These are phyloP conservation scores for Tupaia tana DNA, from an alignment of 2,113 vertebrate genomes.

Conservation along the genomic window DNA sequence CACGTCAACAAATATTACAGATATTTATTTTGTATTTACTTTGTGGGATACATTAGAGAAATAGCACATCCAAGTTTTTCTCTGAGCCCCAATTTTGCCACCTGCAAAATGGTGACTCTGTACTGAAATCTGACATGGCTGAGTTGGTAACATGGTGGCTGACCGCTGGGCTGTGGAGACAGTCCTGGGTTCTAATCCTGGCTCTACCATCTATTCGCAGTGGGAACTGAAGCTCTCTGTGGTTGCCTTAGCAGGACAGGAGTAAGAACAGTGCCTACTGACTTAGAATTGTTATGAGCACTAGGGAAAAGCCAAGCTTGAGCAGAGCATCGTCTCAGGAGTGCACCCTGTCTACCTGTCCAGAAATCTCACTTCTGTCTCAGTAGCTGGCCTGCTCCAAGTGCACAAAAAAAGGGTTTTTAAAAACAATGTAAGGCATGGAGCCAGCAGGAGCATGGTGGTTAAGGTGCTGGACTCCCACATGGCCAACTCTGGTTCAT, in stretches of 20 bases:
- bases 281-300: neutral
- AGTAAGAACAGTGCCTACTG: neutral
- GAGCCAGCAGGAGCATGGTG: no score
- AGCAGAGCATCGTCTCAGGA: no score
- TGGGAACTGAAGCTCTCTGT: neutral
- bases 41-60: neutral
- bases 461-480: no score
- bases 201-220: neutral
- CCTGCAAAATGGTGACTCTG: neutral
- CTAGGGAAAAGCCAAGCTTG: no score
- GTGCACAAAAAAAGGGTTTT: no score
- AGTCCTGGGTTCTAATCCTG: neutral
- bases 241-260: neutral
- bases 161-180: neutral
- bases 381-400: no score
- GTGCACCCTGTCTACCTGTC: no score
- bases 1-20: neutral
- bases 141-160: neutral
- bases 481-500: no score
- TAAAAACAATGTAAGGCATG: no score
- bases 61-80: neutral
- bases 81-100: neutral
- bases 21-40: neutral
- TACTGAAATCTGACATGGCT: neutral
- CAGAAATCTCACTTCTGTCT: no score